Evolutionary conservation across 2,888 invertebrate genomes (phyloP), one percentile per base, ranked within the genome.

Genomic region (Mythimna lalbum): DNA sequence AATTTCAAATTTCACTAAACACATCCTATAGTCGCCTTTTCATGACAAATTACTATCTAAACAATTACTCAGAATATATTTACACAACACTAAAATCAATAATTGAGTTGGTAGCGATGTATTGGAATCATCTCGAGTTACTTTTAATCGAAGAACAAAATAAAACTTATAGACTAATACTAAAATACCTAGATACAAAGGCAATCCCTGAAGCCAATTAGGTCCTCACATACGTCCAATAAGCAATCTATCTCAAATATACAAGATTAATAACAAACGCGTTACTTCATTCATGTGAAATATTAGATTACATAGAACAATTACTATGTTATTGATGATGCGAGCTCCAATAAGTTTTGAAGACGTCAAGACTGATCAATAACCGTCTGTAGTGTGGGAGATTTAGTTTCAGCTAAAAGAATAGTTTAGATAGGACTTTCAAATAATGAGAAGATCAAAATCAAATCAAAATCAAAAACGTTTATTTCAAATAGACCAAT

Each of bases 261-360:
- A 73, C 49, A 73, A 69, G 73, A 82, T 80, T 77, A 77, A 76
- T 80, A 82, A 75, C 56, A 74, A 59, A 75, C 59, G 56, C 71
- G 66, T 68, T 80, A 70, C 73, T 66, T 33, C 56, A 68, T 70
- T 64, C 65, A 63, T 62, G 59, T 76, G 66, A 75, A 73, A 76
- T 84, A 85, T 83, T 79, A 78, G 71, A 83, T 84, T 76, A 80
- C 70, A 63, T 73, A 69, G 65, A 78, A 79, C 81, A 84, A 83
- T 85, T 84, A 83, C 76, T 71, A 17, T 39, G 68, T 77, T 83
- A 84, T 85, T 83, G 81, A 83, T 81, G 81, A 69, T 76, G 57
- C 43, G 69, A 56, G 74, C 61, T 73, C 76, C 61, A 73, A 81
- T 83, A 85, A 75, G 75, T 84, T 81, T 79, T 75, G 86, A 81